Conservation (phyloP, 1,140 invertebrate species). For the Laupala kohalensis region DNA sequence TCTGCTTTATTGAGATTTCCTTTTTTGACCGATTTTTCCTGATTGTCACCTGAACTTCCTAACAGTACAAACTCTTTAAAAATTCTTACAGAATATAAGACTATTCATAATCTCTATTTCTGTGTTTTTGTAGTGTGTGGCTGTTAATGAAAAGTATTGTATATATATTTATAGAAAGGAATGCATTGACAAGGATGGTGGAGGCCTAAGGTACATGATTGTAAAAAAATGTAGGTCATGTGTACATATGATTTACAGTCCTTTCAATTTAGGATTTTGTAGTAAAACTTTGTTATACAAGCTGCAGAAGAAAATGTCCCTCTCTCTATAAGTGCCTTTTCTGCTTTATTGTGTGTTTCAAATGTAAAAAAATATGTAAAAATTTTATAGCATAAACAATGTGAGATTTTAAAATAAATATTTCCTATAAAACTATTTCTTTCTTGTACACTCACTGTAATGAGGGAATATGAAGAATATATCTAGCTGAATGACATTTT, state of each 20-base stretch:
- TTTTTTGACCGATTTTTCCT: too few species aligned
- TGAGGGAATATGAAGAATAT: too few species aligned
- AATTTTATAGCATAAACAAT: neutral
- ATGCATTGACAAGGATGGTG: neutral
- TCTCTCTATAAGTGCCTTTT: neutral
- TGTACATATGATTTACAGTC: neutral
- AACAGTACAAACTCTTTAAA: too few species aligned
- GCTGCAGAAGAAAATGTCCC: neutral
- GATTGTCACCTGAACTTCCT: too few species aligned
- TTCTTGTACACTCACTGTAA: too few species aligned
- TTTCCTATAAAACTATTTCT: neutral
- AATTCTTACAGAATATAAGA: too few species aligned
- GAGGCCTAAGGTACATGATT: neutral
- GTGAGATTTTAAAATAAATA: neutral
- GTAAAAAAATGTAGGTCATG: neutral
- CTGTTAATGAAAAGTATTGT: neutral
- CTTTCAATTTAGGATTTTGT: neutral
- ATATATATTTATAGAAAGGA: neutral
- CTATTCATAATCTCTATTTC: neutral
- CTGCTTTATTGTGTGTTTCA: neutral
- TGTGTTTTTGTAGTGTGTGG: neutral
- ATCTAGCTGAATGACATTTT: too few species aligned
- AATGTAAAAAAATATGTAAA: neutral
- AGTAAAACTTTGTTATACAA: neutral
- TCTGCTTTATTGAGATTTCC: too few species aligned